A percentile compares a stretch with the other conserved stretches of the same genome.
Conservation (phyloP, 2,888 invertebrate genomes). For the Chrysolina haemoptera region DNA sequence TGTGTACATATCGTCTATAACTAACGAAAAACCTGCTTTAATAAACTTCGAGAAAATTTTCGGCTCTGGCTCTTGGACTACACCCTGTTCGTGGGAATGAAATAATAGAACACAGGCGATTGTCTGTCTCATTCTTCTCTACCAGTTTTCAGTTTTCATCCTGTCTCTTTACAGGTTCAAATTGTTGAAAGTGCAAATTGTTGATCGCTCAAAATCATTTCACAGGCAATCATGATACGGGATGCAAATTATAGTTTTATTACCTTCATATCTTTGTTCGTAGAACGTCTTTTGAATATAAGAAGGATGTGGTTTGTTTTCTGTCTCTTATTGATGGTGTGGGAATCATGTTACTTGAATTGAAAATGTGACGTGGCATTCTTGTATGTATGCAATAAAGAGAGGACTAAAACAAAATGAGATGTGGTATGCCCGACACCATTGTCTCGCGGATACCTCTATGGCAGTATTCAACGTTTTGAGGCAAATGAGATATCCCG, state of each 20-base stretch:
- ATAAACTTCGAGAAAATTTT: too few species aligned
- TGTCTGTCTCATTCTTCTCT: background rate
- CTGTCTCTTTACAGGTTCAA: background rate
- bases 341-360: background rate
- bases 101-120: background rate
- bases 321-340: background rate
- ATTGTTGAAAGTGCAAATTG: too few species aligned
- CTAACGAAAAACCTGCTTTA: too few species aligned
- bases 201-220: background rate
- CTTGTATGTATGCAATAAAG: too few species aligned
- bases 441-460: too few species aligned
- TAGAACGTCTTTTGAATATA: background rate
- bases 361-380: background rate
- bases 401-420: too few species aligned
- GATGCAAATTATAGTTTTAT: slow-evolving; percentile 11
- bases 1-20: too few species aligned
- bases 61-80: too few species aligned
- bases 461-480: too few species aligned
- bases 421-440: too few species aligned
- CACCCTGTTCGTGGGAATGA: too few species aligned
- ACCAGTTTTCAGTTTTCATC: background rate
- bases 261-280: background rate
- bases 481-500: too few species aligned
- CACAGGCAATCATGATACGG: background rate
- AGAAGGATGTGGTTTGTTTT: slow-evolving; percentile 9